These are phyloP conservation scores for Empidonax alnorum DNA, from an alignment of 2,113 vertebrate species.

Conservation along the genomic window DNA sequence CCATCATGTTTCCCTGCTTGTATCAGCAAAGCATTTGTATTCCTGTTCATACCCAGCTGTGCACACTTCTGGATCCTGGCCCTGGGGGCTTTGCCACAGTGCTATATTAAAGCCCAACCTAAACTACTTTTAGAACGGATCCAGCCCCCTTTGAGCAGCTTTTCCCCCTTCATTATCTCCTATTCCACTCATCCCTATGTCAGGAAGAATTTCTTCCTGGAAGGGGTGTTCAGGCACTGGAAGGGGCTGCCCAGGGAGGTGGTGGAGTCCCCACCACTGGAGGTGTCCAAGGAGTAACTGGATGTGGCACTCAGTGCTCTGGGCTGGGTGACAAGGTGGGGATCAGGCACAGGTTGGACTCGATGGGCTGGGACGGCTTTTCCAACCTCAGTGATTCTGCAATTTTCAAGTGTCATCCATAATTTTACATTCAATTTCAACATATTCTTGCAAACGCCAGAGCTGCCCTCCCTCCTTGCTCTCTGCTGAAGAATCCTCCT, in stretches of 20 bases:
- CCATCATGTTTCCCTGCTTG: fast-evolving
- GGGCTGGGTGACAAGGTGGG: background rate
- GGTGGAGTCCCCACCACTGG: background rate
- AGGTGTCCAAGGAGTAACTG: background rate
- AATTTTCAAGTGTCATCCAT: background rate
- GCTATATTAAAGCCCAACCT: fast-evolving
- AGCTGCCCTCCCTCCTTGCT: fast-evolving
- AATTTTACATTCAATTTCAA: background rate
- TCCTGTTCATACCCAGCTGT: background rate
- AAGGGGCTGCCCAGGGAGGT: background rate
- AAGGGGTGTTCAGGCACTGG: background rate
- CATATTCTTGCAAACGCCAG: too few species aligned
- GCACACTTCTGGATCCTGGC: background rate
- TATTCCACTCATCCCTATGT: fast-evolving
- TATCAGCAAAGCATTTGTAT: too few species aligned
- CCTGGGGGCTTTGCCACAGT: fast-evolving
- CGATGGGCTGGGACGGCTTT: fast-evolving
- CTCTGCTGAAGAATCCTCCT: background rate
- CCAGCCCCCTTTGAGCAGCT: background rate
- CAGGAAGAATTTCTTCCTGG: too few species aligned
- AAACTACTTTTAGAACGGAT: background rate
- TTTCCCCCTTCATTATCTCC: background rate
- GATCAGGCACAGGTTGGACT: fast-evolving
- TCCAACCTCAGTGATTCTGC: background rate
- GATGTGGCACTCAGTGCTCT: background rate